Conservation (phyloP, 2,888 invertebrate genomes). For the Drosophila paramelanica region DNA sequence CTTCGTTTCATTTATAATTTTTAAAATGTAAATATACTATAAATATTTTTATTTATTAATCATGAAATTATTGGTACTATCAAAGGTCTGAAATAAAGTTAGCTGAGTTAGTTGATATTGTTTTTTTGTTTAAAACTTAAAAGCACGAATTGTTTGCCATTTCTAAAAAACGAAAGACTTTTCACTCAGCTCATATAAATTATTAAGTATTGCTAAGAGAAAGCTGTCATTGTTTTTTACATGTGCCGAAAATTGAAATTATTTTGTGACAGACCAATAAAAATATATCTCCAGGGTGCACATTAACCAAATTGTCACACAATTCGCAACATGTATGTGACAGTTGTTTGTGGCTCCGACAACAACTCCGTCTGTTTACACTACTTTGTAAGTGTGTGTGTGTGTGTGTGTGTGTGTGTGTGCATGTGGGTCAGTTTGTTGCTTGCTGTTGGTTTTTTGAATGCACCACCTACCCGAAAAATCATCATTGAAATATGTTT, state of each 20-base stretch:
- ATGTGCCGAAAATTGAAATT: slow-evolving; percentile 11
- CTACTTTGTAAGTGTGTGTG: slow-evolving; percentile 8
- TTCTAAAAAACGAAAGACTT: too few relatives aligned
- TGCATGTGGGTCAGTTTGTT: slow-evolving; percentile 60
- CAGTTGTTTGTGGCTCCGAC: slow-evolving; percentile 60
- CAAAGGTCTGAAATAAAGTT: too few relatives aligned
- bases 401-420: slow-evolving; percentile 16
- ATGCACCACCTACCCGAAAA: slow-evolving; percentile 44
- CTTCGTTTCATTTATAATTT: not conserved
- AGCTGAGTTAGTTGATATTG: too few relatives aligned
- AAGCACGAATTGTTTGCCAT: too few relatives aligned
- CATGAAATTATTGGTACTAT: too few relatives aligned
- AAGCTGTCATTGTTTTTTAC: slow-evolving; percentile 3
- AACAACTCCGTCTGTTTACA: slow-evolving; percentile 15
- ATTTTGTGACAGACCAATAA: slow-evolving; percentile 66
- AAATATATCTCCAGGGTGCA: slow-evolving; percentile 42
- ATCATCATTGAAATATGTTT: slow-evolving; percentile 73
- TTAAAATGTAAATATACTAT: too few relatives aligned
- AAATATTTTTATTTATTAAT: too few relatives aligned
- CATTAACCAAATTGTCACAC: slow-evolving; percentile 75
- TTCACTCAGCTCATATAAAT: not conserved
- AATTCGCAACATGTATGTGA: slow-evolving; percentile 66
- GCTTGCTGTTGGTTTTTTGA: slow-evolving; percentile 48
- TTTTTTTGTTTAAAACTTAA: too few relatives aligned
- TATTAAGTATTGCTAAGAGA: slow-evolving; percentile 2